Conservation (phyloP, 2,888 invertebrate species). For the Andrena flavipes region DNA sequence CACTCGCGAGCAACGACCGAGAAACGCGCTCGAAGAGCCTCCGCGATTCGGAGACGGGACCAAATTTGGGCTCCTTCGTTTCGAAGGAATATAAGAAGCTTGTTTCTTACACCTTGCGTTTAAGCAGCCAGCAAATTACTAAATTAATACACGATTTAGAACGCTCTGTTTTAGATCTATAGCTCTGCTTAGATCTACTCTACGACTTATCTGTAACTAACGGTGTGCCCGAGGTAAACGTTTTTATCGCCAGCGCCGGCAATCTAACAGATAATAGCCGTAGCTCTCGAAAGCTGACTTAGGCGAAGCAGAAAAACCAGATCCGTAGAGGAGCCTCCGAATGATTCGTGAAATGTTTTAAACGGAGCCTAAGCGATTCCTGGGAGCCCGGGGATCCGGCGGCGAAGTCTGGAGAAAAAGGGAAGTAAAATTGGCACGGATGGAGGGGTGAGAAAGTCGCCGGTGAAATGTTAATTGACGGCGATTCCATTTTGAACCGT, state of each 20-base stretch:
- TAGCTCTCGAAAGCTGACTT: not conserved
- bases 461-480: conserved; percentile 52
- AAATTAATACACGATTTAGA: too few relatives aligned
- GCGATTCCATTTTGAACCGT: conserved; percentile 31
- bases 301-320: not conserved
- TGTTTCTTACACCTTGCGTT: too few relatives aligned
- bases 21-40: conserved; percentile 24
- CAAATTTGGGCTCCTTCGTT: too few relatives aligned
- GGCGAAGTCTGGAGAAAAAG: not conserved
- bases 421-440: conserved; percentile 23
- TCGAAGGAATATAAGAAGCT: too few relatives aligned
- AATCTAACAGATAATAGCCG: not conserved
- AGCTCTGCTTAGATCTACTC: not conserved
- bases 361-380: conserved; percentile 5
- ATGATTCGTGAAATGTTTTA: not conserved
- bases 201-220: not conserved
- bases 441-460: conserved; percentile 41
- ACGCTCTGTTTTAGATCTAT: too few relatives aligned
- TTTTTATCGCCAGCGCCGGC: not conserved
- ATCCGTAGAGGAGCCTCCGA: not conserved
- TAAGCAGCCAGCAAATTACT: too few relatives aligned
- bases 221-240: not conserved
- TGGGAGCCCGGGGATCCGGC: not conserved
- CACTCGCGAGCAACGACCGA: not conserved
- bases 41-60: not conserved